A percentile compares a stretch with the other conserved stretches of the same genome.
Conservation (phyloP, 2,888 invertebrate genomes). For the Ganaspis brasiliensis region DNA sequence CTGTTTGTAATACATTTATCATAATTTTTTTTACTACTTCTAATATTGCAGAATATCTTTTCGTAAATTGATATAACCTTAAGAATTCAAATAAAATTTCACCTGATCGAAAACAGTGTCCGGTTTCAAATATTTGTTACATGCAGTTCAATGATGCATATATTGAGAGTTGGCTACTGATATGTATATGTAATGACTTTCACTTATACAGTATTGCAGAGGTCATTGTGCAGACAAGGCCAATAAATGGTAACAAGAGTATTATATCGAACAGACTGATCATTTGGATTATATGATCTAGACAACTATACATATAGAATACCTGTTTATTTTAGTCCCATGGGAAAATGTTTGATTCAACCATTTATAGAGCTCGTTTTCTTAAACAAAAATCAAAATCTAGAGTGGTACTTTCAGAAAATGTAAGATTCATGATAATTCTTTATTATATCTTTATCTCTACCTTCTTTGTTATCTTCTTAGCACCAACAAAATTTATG, state of each 20-base stretch:
- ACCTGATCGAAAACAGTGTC: not conserved
- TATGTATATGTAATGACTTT: conserved; percentile 27
- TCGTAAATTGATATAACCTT: not conserved
- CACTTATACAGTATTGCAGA: conserved; percentile 27
- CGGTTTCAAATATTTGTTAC: not conserved
- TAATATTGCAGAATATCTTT: not conserved
- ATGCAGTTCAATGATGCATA: conserved; percentile 15
- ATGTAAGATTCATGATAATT: not conserved
- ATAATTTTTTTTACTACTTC: too few species aligned
- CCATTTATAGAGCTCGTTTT: not conserved
- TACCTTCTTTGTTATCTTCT: too few species aligned
- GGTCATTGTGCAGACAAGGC: conserved; percentile 37
- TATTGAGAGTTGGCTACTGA: not conserved
- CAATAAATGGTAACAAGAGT: conserved; percentile 25
- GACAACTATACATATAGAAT: not conserved
- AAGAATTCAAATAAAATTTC: not conserved
- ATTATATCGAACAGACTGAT: conserved; percentile 16
- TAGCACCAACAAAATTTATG: too few species aligned
- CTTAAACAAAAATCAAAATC: conserved; percentile 8
- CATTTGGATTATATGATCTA: conserved; percentile 12
- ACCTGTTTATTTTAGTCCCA: not conserved
- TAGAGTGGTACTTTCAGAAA: not conserved
- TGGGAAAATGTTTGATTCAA: conserved; percentile 22
- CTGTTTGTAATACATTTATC: too few species aligned
- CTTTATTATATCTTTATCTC: too few species aligned